These are phyloP conservation scores for Calcarius lapponicus DNA, from an alignment of 2,797 vertebrate species.

Conservation along the genomic window DNA sequence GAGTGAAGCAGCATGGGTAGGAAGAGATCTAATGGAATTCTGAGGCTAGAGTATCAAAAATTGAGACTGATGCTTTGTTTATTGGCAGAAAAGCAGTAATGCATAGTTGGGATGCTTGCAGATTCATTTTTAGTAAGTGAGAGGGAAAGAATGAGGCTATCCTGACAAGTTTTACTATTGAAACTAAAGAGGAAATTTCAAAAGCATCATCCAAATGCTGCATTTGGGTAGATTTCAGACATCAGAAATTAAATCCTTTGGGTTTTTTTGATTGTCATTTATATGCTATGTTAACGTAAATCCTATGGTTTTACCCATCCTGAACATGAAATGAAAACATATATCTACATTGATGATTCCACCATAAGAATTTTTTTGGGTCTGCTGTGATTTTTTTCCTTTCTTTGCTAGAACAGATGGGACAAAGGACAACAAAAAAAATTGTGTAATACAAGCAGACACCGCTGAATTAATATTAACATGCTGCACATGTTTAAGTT, in stretches of 20 bases:
- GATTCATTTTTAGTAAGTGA: neutral
- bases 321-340: neutral
- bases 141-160: neutral
- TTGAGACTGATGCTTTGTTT: neutral
- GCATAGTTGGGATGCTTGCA: neutral
- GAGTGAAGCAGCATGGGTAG: neutral
- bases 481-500: neutral
- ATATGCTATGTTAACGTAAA: neutral
- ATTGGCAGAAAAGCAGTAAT: neutral
- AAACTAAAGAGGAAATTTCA: neutral
- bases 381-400: slow-evolving; percentile 34
- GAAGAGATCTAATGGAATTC: neutral
- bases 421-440: slow-evolving; percentile 7
- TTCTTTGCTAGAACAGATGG: slow-evolving; percentile 45
- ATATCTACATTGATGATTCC: neutral
- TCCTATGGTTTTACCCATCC: neutral
- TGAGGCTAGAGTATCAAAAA: neutral
- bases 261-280: neutral
- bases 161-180: neutral
- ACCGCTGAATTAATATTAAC: slow-evolving; percentile 13
- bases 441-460: neutral
- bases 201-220: neutral
- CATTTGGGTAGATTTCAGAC: neutral
- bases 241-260: neutral
- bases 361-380: neutral